Base-by-base conservation (phyloP, 2,888 invertebrate species). In the Ormyrus pomaceus region DNA sequence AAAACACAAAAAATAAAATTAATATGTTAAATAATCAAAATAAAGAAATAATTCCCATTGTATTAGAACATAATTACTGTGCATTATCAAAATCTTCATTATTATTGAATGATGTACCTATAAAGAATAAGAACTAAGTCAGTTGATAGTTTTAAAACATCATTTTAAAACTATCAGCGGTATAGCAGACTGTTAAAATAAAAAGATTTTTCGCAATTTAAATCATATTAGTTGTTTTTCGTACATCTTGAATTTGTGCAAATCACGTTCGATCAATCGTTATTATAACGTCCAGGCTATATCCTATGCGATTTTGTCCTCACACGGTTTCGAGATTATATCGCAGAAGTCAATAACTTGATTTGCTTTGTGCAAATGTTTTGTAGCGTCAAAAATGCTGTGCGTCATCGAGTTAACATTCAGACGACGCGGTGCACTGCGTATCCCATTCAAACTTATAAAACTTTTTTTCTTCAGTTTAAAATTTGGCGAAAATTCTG, bases 251-350 rank as follows among this genome's bases (percentile, higher is more conserved):
- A 46, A 10, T 73, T 73, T 73, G 46, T 73, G 55, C 73, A 64
- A 73, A 46, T 74, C 65, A 66, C 34, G 51, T 66, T 51, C 66
- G 34, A 74, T 74, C 58, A 13, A 56, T 56, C 58, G 13, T 13
- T 46, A 69, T 46, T 69, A 48, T 58, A 69, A 53, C 62, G 50
- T 58, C 50, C 19, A 61, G 46, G 51, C 19, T 58, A 64, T 58
- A 64, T 68, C 53, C 68, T 53, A 50, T 68, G 58, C 9, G 8
- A 45, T 59, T 62, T 69, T 48, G 19, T 73, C 51, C 51, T 69
- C 48, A 10, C 48, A 58, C 13, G 48, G 34, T 11, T 71, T 11
- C 9, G n/a, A 62, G 62, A 72, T 72, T n/a, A 72, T 62, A 72
- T 72, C 72, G 61, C 45, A 62, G n/a, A 61, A 61, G 62, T 53